Percentiles rank a stretch among this genome's conserved stretches.
Conservation (phyloP, 2,888 invertebrate species). For the Eilema griseolum region DNA sequence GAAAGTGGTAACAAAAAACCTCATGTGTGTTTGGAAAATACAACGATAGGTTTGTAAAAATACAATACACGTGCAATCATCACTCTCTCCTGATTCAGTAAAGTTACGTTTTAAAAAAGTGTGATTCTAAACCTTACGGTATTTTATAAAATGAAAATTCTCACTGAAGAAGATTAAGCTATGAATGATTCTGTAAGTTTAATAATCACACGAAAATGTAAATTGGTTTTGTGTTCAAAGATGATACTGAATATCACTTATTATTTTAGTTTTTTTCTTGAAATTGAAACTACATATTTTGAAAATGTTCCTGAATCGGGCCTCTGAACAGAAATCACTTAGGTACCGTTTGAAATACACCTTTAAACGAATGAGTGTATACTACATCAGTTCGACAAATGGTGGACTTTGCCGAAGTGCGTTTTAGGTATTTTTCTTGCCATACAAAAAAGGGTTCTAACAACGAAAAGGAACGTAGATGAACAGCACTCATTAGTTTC, state of each 20-base stretch:
- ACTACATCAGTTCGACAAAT: too few species aligned
- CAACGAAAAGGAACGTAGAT: constrained; percentile 9
- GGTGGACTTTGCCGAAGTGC: not conserved
- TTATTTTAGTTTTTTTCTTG: not conserved
- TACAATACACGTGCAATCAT: not conserved
- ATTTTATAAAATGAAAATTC: too few species aligned
- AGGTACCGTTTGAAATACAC: not conserved
- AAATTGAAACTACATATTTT: not conserved
- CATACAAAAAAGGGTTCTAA: constrained; percentile 6
- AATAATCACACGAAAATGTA: not conserved
- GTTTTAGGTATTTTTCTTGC: constrained; percentile 1
- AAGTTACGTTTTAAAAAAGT: too few species aligned
- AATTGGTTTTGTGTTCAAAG: not conserved
- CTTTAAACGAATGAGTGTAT: not conserved
- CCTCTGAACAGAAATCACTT: not conserved
- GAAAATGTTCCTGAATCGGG: not conserved
- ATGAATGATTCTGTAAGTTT: too few species aligned
- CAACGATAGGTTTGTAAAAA: not conserved
- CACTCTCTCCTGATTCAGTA: too few species aligned
- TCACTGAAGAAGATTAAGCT: too few species aligned
- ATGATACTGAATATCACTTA: not conserved
- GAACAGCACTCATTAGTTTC: constrained; percentile 13
- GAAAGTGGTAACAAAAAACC: not conserved
- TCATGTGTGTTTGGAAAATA: not conserved
- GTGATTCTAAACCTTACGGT: too few species aligned